These are phyloP conservation scores for Malurus melanocephalus DNA, from an alignment of 2,113 vertebrate species.

Conservation along the genomic window DNA sequence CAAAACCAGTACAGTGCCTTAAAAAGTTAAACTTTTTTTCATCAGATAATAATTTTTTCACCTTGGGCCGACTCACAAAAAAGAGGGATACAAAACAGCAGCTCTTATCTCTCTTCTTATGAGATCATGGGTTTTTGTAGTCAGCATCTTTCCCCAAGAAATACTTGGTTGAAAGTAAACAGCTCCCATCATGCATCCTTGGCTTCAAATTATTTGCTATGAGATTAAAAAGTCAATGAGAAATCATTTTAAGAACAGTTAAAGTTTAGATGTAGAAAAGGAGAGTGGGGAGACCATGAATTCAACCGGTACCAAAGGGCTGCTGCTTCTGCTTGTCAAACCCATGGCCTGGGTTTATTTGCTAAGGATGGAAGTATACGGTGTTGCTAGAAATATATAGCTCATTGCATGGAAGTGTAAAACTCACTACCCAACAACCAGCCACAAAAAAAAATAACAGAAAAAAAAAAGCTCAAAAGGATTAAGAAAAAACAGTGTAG, in stretches of 20 bases:
- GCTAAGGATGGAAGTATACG: not conserved
- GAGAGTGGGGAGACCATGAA: not conserved
- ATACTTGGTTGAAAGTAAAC: not conserved
- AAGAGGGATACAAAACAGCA: not conserved
- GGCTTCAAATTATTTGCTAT: not conserved
- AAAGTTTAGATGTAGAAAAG: not conserved
- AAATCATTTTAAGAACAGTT: not conserved
- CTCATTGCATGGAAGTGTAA: accelerated
- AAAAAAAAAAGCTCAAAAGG: not conserved
- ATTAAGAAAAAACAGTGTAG: not conserved
- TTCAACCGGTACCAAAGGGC: not conserved
- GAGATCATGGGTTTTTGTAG: not conserved
- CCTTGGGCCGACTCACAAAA: not conserved
- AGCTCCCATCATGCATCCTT: not conserved
- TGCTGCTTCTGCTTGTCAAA: not conserved
- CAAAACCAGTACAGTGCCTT: not conserved
- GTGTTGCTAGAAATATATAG: not conserved
- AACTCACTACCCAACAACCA: not conserved
- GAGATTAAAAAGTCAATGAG: not conserved
- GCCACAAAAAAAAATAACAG: not conserved
- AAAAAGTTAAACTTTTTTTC: not conserved
- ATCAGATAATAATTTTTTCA: not conserved
- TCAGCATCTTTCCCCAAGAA: not conserved
- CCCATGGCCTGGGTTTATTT: not conserved
- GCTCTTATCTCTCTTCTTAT: not conserved